A percentile compares a stretch with the other conserved stretches of the same genome.
phyloP scores from a whole-genome alignment of 2,888 invertebrate species.

The Stenurella melanura region DNA sequence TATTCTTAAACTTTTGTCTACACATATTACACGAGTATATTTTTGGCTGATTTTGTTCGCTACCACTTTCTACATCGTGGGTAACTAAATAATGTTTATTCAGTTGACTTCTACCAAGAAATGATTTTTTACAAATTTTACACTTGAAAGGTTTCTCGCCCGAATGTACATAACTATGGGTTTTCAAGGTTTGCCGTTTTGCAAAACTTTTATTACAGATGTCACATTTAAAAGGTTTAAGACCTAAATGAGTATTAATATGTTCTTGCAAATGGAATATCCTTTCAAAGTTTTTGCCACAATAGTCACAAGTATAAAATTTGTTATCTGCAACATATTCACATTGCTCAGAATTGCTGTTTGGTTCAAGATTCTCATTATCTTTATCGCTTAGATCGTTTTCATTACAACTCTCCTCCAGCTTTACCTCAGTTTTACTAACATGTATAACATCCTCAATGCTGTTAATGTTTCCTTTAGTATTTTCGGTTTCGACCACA shows the following conservation, averaged over 20 bases:
- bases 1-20: background rate
- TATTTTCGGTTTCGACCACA: background rate
- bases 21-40: background rate
- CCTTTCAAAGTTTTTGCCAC: conserved; percentile 23
- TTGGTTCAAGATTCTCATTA: background rate
- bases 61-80: background rate
- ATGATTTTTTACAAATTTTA: conserved; percentile 51
- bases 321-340: background rate
- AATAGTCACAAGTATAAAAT: conserved; percentile 22
- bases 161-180: conserved; percentile 49
- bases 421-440: background rate
- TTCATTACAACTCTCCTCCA: background rate
- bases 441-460: background rate
- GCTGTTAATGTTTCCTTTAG: background rate
- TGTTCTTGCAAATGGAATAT: conserved; percentile 24
- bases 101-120: conserved; percentile 47
- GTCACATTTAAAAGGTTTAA: conserved; percentile 32
- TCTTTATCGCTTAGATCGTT: background rate
- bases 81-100: conserved; percentile 37
- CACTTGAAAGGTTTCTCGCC: conserved; percentile 52
- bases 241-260: conserved; percentile 21
- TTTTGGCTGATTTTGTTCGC: background rate
- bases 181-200: conserved; percentile 46
- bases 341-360: background rate
- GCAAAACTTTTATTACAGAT: conserved; percentile 38